These are phyloP conservation scores for Hydrochoerus hydrochaeris DNA, from an alignment of 2,113 vertebrate genomes.

Conservation along the genomic window DNA sequence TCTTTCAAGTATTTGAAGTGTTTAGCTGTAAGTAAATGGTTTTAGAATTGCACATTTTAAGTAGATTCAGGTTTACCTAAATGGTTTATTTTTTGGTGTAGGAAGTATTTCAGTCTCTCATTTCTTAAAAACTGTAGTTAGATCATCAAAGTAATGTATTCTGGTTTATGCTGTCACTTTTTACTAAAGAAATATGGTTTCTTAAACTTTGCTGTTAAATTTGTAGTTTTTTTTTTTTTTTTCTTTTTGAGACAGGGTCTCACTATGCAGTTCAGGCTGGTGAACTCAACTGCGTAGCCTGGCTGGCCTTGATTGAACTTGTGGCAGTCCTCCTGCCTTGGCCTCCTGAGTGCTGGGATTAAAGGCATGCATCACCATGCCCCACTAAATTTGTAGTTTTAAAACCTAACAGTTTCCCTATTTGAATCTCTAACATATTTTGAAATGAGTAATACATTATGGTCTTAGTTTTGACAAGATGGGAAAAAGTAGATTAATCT, in stretches of 20 bases:
- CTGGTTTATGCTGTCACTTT: constrained; percentile 16
- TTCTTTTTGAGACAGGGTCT: not conserved
- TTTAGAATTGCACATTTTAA: constrained; percentile 34
- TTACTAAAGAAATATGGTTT: not conserved
- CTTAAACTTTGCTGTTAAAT: not conserved
- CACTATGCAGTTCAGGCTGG: not conserved
- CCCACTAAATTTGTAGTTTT: constrained; percentile 23
- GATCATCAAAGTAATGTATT: not conserved
- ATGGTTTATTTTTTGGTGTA: not conserved
- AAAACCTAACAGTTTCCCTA: not conserved
- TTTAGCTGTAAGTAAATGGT: constrained; percentile 1
- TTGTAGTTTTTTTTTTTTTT: not conserved
- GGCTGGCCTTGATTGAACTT: not conserved
- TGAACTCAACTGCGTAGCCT: not conserved
- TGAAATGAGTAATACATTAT: constrained; percentile 37
- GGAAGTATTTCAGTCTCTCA: not conserved
- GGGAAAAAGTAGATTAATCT: constrained; percentile 24
- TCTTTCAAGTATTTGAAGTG: constrained; percentile 51
- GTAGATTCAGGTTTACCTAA: not conserved
- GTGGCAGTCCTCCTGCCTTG: not conserved
- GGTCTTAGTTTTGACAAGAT: constrained; percentile 11
- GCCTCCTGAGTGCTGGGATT: not conserved
- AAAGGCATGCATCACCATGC: not conserved
- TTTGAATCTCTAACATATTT: constrained; percentile 26
- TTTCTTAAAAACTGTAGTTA: constrained; percentile 7